These are phyloP conservation scores for Bibio marci DNA, from an alignment of 2,888 invertebrate species.

Conservation along the genomic window DNA sequence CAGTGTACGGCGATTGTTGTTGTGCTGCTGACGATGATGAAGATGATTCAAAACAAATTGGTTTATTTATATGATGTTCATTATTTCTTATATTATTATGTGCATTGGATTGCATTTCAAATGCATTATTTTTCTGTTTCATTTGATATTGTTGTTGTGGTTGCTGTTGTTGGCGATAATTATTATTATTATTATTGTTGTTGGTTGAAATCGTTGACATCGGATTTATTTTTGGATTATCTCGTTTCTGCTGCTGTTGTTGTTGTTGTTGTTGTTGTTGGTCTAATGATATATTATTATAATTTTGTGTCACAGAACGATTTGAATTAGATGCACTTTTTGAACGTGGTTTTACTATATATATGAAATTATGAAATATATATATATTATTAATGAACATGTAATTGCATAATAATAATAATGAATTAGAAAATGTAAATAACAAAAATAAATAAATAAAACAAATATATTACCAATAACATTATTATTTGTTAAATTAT, in stretches of 20 bases:
- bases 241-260: constrained; percentile 14
- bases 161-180: too few relatives aligned
- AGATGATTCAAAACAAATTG: constrained; percentile 5
- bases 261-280: constrained; percentile 15
- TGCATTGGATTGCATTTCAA: constrained; percentile 15
- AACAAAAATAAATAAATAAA: too few relatives aligned
- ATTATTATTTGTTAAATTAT: constrained; percentile 32
- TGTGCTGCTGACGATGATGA: constrained; percentile 13
- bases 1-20: constrained; percentile 17
- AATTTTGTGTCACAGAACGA: constrained; percentile 17
- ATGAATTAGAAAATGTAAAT: too few relatives aligned
- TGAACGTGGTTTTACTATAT: constrained; percentile 27
- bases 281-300: constrained; percentile 9
- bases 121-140: constrained; percentile 23
- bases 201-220: constrained; percentile 21
- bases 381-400: too few relatives aligned
- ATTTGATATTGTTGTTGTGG: constrained; percentile 22
- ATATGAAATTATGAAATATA: constrained; percentile 2
- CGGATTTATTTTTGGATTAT: constrained; percentile 23
- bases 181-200: too few relatives aligned
- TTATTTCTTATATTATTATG: too few relatives aligned
- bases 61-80: constrained; percentile 5
- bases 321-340: constrained; percentile 27
- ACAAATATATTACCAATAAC: too few relatives aligned
- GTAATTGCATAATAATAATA: too few relatives aligned